Evolutionary conservation across 2,797 vertebrate genomes (phyloP).

Genomic region (Neomorphus geoffroyi): DNA sequence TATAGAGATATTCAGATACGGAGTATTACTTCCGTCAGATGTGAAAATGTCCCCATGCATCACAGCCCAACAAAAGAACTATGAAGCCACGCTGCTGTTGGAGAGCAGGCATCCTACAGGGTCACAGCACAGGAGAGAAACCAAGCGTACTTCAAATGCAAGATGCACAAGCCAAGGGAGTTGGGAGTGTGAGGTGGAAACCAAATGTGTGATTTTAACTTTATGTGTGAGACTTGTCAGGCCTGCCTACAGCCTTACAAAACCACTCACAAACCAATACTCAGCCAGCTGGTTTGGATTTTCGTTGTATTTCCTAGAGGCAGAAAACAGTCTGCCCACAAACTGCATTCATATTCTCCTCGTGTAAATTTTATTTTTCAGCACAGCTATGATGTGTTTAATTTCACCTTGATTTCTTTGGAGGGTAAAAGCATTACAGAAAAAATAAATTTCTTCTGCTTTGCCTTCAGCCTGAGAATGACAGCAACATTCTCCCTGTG

Average conservation of each 20-base stretch:
- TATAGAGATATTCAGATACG: not conserved
- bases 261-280: not conserved
- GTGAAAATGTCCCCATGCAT: not conserved
- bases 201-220: not conserved
- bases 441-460: constrained; percentile 41
- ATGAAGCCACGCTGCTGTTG: not conserved
- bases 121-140: not conserved
- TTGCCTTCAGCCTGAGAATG: constrained; percentile 23
- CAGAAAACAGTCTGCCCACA: not conserved
- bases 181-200: not conserved
- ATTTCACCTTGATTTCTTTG: constrained; percentile 71
- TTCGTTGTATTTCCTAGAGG: constrained; percentile 13
- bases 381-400: constrained; percentile 37
- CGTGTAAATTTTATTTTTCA: constrained; percentile 25
- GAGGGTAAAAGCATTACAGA: constrained; percentile 53
- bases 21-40: not conserved
- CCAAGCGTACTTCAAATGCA: not conserved
- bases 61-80: not conserved
- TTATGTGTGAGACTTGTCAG: not conserved
- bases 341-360: constrained; percentile 17
- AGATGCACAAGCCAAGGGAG: not conserved
- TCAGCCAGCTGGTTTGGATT: constrained; percentile 18
- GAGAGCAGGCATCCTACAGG: not conserved
- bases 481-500: constrained; percentile 27
- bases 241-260: not conserved